Evolutionary conservation across 2,797 vertebrate genomes (phyloP), one percentile per base, ranked within the genome.

Genomic region (Tangara arthus): DNA sequence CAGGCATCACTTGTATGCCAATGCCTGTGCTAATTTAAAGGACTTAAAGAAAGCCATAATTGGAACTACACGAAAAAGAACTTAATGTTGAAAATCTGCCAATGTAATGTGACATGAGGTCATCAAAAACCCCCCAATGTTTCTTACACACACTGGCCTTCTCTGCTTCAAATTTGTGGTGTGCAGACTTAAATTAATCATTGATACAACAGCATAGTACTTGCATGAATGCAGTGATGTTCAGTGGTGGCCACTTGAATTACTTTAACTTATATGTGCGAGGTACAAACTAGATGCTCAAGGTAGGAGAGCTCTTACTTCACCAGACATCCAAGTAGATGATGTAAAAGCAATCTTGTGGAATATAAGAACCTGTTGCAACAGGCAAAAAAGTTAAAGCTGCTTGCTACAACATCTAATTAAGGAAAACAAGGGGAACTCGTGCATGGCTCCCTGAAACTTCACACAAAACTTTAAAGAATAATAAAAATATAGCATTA

Each of bases 351-450:
- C 17, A 61, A 55, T 8, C 26, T 0, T 15, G 4, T 22, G 8
- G 11, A 66, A 8, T 26, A 42, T 11, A 72, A 60, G 1, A 2
- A 8, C 2, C 3, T 35, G 0, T 4, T 26, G 15, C 12, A 66
- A 34, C 1, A 63, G 9, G 1, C 6, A 20, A 76, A 66, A 11
- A 90, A 27, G 6, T 24, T 61, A 35, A 69, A 80, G 2, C 6
- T 59, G 4, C 10, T 79, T 76, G 8, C 19, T 65, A 11, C 1
- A 15, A 8, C 4, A 44, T 8, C 5, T 59, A 69, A 26, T 63
- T 30, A 28, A 60, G 21, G 39, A 68, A 82, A 91, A 23, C 2
- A 44, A 61, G 23, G 3, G 0, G 0, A 82, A 55, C 4, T 6
- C 15, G 59, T 6, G 16, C 2, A 11, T 7, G 3, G 4, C 1